These are phyloP conservation scores for Agrilus biguttatus DNA, from an alignment of 2,888 invertebrate genomes.

Conservation along the genomic window DNA sequence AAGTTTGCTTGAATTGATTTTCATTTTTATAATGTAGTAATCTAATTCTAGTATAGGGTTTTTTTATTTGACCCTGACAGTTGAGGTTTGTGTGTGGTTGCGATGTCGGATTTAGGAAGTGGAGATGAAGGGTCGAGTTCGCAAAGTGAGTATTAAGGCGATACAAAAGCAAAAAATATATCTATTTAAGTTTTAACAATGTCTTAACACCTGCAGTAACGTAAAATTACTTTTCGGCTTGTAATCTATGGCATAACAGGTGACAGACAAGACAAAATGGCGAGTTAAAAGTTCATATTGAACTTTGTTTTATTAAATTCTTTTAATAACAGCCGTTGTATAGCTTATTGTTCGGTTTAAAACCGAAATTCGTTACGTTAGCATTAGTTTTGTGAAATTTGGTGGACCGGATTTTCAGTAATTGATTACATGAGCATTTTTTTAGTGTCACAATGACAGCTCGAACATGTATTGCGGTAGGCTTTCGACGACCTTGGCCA, in stretches of 20 bases:
- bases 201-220: too few relatives aligned
- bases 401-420: too few relatives aligned
- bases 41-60: constrained; percentile 1
- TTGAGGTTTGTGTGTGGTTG: constrained; percentile 33
- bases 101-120: constrained; percentile 68
- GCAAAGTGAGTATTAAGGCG: constrained; percentile 52
- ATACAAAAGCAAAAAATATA: neutral
- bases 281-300: constrained; percentile 1
- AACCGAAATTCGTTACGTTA: too few relatives aligned
- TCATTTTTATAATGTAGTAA: constrained; percentile 1
- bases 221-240: too few relatives aligned
- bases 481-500: constrained; percentile 30
- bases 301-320: too few relatives aligned
- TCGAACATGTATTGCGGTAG: constrained; percentile 25
- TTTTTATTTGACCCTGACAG: constrained; percentile 19
- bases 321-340: too few relatives aligned
- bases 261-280: constrained; percentile 10
- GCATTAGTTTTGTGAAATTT: too few relatives aligned
- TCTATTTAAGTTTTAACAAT: too few relatives aligned
- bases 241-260: constrained; percentile 1
- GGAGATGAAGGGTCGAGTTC: constrained; percentile 66
- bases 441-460: constrained; percentile 16
- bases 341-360: too few relatives aligned
- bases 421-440: too few relatives aligned
- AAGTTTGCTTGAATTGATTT: neutral